These are phyloP conservation scores for Podarcis siculus DNA, from an alignment of 2,797 vertebrate species.

Conservation along the genomic window DNA sequence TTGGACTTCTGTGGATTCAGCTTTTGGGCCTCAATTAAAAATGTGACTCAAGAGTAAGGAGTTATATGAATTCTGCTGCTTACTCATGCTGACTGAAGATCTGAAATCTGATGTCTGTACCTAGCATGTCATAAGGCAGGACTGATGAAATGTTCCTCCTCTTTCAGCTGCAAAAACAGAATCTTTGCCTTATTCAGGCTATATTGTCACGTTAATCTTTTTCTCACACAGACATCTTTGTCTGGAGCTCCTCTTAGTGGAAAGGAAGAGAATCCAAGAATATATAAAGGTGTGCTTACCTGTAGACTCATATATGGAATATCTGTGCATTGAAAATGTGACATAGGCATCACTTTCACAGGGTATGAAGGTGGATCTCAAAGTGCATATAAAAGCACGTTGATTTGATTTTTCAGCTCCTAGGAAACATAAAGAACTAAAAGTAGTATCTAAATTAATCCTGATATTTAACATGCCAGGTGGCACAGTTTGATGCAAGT, in stretches of 20 bases:
- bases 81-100: constrained; percentile 64
- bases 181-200: constrained; percentile 56
- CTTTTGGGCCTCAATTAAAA: constrained; percentile 28
- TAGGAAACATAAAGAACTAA: neutral
- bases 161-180: constrained; percentile 62
- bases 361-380: neutral
- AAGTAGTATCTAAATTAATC: neutral
- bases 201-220: constrained; percentile 40
- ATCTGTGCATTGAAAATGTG: neutral
- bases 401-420: neutral
- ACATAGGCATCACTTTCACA: neutral
- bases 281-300: constrained; percentile 19
- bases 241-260: constrained; percentile 81
- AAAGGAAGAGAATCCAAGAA: constrained; percentile 40
- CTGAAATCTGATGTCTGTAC: constrained; percentile 63
- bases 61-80: constrained; percentile 14
- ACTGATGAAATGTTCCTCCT: constrained; percentile 64
- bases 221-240: constrained; percentile 17
- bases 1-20: neutral
- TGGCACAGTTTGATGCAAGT: neutral
- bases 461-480: neutral
- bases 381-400: neutral
- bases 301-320: neutral
- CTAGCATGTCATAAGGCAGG: constrained; percentile 46
- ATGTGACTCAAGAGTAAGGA: constrained; percentile 32